Conservation (phyloP, 2,888 invertebrate genomes). For the Pandemis heparana region DNA sequence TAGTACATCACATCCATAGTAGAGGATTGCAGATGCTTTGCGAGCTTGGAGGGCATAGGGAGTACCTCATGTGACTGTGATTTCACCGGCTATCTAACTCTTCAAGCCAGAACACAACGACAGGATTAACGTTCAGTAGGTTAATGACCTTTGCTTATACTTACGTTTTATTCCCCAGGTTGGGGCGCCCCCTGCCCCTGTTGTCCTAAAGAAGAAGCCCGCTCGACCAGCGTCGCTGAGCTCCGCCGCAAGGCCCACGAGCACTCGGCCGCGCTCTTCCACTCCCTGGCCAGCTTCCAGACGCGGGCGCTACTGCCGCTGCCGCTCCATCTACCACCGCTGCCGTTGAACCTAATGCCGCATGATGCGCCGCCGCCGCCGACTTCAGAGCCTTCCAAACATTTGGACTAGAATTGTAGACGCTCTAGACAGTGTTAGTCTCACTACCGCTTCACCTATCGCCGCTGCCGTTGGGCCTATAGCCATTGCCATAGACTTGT, state of each 20-base stretch:
- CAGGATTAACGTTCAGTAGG: too few species aligned
- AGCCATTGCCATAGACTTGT: background rate
- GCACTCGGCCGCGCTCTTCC: conserved; percentile 95
- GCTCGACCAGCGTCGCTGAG: conserved; percentile 96
- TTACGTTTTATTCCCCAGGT: conserved; percentile 70
- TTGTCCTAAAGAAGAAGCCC: conserved; percentile 91
- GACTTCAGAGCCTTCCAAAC: conserved; percentile 64
- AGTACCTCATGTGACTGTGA: too few species aligned
- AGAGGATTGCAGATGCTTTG: too few species aligned
- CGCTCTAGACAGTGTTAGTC: background rate
- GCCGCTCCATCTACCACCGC: conserved; percentile 71
- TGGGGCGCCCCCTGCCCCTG: conserved; percentile 93
- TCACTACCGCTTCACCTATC: background rate
- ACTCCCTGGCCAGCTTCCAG: conserved; percentile 89
- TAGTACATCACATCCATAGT: too few species aligned
- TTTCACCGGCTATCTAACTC: too few species aligned
- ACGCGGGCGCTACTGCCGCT: conserved; percentile 84
- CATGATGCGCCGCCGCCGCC: conserved; percentile 54
- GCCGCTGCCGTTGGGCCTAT: background rate
- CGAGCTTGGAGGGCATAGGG: too few species aligned
- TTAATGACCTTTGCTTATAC: background rate
- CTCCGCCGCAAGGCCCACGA: conserved; percentile 97
- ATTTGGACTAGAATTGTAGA: conserved; percentile 61
- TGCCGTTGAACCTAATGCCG: conserved; percentile 66
- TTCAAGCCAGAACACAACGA: too few species aligned